Evolutionary conservation across 2,888 invertebrate genomes (phyloP).

Genomic region (Cephus sareptanus): DNA sequence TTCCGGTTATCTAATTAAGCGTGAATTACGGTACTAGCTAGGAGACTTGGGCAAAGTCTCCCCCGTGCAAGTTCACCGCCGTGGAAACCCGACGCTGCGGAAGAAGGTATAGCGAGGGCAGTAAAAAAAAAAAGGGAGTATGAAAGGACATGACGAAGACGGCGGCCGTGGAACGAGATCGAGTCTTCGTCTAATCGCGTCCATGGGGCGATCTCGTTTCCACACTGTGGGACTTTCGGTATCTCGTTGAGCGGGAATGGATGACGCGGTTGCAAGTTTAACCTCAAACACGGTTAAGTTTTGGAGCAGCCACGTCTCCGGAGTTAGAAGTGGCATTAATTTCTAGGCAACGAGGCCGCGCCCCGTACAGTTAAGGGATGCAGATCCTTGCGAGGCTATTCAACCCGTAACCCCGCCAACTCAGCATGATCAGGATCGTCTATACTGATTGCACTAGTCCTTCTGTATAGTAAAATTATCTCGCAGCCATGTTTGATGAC

Average conservation of each 20-base stretch:
- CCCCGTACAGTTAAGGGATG: conserved; percentile 9
- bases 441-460: background rate
- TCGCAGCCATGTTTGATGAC: background rate
- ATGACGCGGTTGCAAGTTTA: conserved; percentile 47
- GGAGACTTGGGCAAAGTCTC: background rate
- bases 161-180: background rate
- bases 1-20: background rate
- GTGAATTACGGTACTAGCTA: background rate
- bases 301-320: conserved; percentile 49
- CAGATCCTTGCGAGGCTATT: conserved; percentile 13
- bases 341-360: conserved; percentile 35
- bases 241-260: conserved; percentile 43
- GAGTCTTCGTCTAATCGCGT: background rate
- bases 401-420: conserved; percentile 1
- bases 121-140: background rate
- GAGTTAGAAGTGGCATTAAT: conserved; percentile 54
- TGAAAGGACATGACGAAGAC: background rate
- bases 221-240: background rate
- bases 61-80: background rate
- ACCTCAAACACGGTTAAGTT: conserved; percentile 44
- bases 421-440: background rate
- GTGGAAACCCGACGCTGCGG: background rate
- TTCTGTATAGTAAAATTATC: background rate
- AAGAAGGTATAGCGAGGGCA: background rate
- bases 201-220: background rate